Evolutionary conservation across 2,113 vertebrate genomes (phyloP).

Genomic region (Oreochromis tanganicae): DNA sequence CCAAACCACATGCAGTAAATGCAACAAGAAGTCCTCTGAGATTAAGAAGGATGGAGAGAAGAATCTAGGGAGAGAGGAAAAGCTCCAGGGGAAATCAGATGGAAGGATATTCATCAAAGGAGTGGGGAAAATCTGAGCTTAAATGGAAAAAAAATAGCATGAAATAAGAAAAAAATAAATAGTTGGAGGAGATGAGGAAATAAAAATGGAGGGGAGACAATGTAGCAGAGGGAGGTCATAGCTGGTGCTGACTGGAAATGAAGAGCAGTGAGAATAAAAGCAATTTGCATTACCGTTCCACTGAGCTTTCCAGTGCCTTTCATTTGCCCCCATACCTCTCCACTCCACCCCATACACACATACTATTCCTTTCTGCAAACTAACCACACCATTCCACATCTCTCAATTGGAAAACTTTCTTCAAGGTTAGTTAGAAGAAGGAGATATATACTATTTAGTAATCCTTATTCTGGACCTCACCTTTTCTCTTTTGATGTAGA

Average conservation of each 20-base stretch:
- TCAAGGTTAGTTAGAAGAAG: constrained; percentile 16
- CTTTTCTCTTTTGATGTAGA: neutral
- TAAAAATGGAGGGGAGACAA: neutral
- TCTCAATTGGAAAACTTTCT: constrained; percentile 34
- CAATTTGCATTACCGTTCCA: constrained; percentile 60
- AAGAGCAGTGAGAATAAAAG: constrained; percentile 51
- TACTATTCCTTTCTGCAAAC: constrained; percentile 1
- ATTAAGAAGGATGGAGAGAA: neutral
- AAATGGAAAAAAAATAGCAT: neutral
- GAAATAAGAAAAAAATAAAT: neutral
- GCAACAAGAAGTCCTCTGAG: constrained; percentile 11
- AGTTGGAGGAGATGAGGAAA: neutral
- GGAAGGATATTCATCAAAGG: neutral
- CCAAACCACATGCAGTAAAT: neutral
- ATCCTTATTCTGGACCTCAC: neutral
- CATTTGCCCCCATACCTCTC: constrained; percentile 26
- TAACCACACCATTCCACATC: neutral
- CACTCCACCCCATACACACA: neutral
- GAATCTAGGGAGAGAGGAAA: neutral
- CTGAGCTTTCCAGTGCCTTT: constrained; percentile 58
- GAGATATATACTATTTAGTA: neutral
- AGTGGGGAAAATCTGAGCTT: neutral
- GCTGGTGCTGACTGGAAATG: constrained; percentile 19
- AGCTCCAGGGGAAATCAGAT: neutral
- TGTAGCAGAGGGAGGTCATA: constrained; percentile 33